Evolutionary conservation across 2,797 vertebrate species (phyloP).

Genomic region (Trichosurus vulpecula): DNA sequence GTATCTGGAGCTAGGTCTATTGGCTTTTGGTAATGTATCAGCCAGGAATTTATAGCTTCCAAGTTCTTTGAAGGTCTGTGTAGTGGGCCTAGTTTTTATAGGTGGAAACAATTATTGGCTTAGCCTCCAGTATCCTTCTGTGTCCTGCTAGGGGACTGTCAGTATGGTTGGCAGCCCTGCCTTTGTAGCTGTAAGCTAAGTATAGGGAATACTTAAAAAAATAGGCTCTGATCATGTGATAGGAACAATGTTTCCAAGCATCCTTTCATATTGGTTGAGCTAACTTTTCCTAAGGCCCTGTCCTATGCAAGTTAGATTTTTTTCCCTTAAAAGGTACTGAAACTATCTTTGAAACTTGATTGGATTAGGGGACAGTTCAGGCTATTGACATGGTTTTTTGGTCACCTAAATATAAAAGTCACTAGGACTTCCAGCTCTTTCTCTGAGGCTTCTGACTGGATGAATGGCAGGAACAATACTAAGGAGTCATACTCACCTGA

Average conservation of each 20-base stretch:
- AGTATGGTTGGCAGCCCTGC: neutral
- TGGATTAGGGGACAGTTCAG: neutral
- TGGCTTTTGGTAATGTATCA: neutral
- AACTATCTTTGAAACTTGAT: neutral
- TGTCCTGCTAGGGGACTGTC: neutral
- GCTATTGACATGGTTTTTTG: neutral
- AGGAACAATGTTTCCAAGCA: neutral
- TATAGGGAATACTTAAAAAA: neutral
- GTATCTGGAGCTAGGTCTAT: neutral
- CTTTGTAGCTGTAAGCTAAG: neutral
- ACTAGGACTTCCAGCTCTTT: neutral
- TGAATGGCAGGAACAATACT: neutral
- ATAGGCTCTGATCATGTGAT: neutral
- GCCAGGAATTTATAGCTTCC: neutral
- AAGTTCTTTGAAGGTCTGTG: neutral
- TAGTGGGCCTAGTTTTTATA: neutral
- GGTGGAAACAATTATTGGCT: neutral
- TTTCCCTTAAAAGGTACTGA: neutral
- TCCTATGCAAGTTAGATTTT: neutral
- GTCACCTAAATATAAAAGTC: neutral
- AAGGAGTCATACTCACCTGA: neutral
- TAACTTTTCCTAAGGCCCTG: neutral
- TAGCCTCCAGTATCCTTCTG: neutral
- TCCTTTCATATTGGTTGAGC: neutral
- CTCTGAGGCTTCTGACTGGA: neutral